phyloP scores from a whole-genome alignment of 2,797 vertebrate species.

The Chaetophractus vellerosus region DNA sequence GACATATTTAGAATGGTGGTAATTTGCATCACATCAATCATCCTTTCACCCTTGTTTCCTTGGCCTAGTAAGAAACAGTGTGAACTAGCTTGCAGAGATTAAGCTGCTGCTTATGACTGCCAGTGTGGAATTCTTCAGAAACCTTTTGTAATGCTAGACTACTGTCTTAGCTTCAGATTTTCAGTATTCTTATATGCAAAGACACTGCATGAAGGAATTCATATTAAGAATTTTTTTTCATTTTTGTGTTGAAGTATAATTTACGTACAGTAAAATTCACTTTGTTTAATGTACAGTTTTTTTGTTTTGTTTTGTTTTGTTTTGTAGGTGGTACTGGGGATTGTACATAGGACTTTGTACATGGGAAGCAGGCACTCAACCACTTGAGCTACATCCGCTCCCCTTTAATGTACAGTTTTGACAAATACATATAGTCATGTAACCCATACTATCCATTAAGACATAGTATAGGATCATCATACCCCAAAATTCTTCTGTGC shows the following conservation, averaged over 20 bases:
- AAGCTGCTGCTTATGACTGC: neutral
- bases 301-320: too few relatives aligned
- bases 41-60: neutral
- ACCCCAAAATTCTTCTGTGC: neutral
- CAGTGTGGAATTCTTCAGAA: neutral
- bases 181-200: neutral
- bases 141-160: neutral
- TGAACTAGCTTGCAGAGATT: neutral
- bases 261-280: constrained; percentile 2
- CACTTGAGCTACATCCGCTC: too few relatives aligned
- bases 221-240: neutral
- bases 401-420: neutral
- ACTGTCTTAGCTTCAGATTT: neutral
- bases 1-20: constrained; percentile 55
- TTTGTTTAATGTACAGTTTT: neutral
- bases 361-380: too few relatives aligned
- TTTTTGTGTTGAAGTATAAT: neutral
- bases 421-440: neutral
- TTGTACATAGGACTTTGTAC: too few relatives aligned
- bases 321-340: too few relatives aligned
- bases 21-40: constrained; percentile 65
- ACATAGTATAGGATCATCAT: neutral
- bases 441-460: neutral
- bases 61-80: neutral
- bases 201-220: neutral